A percentile compares a stretch with the other conserved stretches of the same genome.
Evolutionary conservation across 2,113 vertebrate species (phyloP).

Genomic region (Triplophysa dalaica): DNA sequence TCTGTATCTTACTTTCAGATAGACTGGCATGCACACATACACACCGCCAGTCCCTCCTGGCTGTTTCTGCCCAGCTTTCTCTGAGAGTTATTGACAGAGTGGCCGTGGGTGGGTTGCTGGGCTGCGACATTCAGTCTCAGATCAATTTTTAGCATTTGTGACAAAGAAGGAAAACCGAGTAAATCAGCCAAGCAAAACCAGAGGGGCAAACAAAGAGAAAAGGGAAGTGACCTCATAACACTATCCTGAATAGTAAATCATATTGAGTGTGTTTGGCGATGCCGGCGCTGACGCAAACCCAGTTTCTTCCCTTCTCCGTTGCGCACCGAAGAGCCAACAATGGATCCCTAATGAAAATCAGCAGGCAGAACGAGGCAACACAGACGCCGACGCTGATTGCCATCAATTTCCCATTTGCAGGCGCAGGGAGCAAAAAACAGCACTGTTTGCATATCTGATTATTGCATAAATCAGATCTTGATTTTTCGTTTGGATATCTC

Average conservation of each 20-base stretch:
- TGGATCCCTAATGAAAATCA: slow-evolving; percentile 55
- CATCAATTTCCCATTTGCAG: slow-evolving; percentile 55
- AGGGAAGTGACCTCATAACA: slow-evolving; percentile 51
- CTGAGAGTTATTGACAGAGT: slow-evolving; percentile 46
- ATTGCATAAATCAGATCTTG: slow-evolving; percentile 54
- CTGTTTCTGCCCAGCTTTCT: slow-evolving; percentile 2
- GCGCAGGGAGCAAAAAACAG: slow-evolving; percentile 37
- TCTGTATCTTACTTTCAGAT: slow-evolving; percentile 40
- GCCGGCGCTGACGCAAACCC: slow-evolving; percentile 22
- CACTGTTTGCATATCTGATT: slow-evolving; percentile 56
- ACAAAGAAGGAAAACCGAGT: slow-evolving; percentile 47
- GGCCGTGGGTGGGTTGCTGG: slow-evolving; percentile 34
- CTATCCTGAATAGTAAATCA: slow-evolving; percentile 48
- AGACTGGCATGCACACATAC: slow-evolving; percentile 8
- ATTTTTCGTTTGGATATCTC: slow-evolving; percentile 47
- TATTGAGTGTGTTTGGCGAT: slow-evolving; percentile 17
- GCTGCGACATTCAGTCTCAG: slow-evolving; percentile 42
- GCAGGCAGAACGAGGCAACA: slow-evolving; percentile 37
- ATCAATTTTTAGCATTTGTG: slow-evolving; percentile 53
- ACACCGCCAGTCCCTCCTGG: slow-evolving; percentile 18
- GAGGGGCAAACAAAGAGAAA: slow-evolving; percentile 32
- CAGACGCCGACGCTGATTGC: slow-evolving; percentile 40
- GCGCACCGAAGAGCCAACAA: slow-evolving; percentile 42
- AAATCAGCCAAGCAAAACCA: slow-evolving; percentile 44
- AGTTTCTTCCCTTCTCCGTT: slow-evolving; percentile 16